Evolutionary conservation across 1,140 invertebrate genomes (phyloP), one percentile per base, ranked within the genome.

Genomic region (Anagrus nilaparvatae): DNA sequence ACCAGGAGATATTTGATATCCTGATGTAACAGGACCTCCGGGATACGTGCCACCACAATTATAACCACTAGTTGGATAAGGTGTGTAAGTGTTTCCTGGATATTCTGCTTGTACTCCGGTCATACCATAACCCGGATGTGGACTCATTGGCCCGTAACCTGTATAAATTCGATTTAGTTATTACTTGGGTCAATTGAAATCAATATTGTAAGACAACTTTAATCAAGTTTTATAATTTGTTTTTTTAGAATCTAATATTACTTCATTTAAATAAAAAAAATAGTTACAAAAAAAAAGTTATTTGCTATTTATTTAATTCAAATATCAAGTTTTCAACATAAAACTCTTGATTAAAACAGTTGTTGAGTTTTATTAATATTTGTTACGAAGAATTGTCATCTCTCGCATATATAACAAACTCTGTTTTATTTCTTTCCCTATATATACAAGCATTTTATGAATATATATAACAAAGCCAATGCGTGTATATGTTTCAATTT

Each of bases 41-140:
- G 78, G 64, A 67, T 79, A 76, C 62, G 74, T 61, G 52, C 71
- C 63, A 14, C 59, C 64, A 42, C 75, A 75, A 53, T 76, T 78
- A 63, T 83, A 82, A 27, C 78, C 75, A 3, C 75, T 70, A 20
- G 76, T 71, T 28, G 65, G 65, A 57, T 76, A 69, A 38, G 78
- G 73, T n/a, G 80, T 77, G 56, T 82, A 82, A 9, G 77, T 77
- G 50, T 80, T 79, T 19, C 80, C 79, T 8, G 83, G 80, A 62
- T 85, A 85, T 59, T 85, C 83, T 0, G 82, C 75, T 49, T 84
- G 80, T 13, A 79, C 76, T 3, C 76, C 77, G 5, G 72, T 69
- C 71, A 86, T 84, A 1, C 82, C 82, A 58, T 87, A 87, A 1
- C 83, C 82, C 4, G 83, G 83, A 65, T 87, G 84, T 2, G 84